Evolutionary conservation across 2,113 vertebrate genomes (phyloP).

Genomic region (Benitochromis conjunctus): DNA sequence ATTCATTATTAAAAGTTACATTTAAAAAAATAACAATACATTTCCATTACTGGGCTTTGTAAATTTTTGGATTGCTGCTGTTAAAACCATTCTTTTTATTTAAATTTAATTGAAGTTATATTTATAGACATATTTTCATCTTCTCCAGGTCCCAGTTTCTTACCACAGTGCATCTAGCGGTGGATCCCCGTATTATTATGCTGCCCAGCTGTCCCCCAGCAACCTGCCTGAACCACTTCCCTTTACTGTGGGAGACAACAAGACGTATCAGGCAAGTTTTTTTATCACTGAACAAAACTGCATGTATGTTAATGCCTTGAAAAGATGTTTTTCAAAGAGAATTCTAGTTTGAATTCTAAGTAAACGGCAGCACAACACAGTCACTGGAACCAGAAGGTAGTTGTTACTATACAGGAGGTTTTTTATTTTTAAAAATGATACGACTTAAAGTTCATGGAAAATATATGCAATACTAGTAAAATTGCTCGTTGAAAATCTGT

Average conservation of each 20-base stretch:
- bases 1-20: not conserved
- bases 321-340: not conserved
- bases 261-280: conserved; percentile 81
- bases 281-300: not conserved
- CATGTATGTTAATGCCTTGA: not conserved
- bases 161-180: conserved; percentile 83
- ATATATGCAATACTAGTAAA: not conserved
- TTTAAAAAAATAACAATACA: not conserved
- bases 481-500: not conserved
- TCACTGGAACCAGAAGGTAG: not conserved
- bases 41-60: not conserved
- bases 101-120: not conserved
- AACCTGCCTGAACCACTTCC: conserved; percentile 88
- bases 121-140: not conserved
- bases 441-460: not conserved
- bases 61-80: not conserved
- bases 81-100: not conserved
- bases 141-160: conserved; percentile 79
- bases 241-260: conserved; percentile 97
- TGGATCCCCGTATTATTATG: conserved; percentile 91
- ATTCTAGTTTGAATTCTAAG: not conserved
- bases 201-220: conserved; percentile 89
- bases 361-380: not conserved
- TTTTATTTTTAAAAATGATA: not conserved
- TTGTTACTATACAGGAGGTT: not conserved